phyloP scores from a whole-genome alignment of 2,113 vertebrate genomes.

The Tachycineta bicolor region DNA sequence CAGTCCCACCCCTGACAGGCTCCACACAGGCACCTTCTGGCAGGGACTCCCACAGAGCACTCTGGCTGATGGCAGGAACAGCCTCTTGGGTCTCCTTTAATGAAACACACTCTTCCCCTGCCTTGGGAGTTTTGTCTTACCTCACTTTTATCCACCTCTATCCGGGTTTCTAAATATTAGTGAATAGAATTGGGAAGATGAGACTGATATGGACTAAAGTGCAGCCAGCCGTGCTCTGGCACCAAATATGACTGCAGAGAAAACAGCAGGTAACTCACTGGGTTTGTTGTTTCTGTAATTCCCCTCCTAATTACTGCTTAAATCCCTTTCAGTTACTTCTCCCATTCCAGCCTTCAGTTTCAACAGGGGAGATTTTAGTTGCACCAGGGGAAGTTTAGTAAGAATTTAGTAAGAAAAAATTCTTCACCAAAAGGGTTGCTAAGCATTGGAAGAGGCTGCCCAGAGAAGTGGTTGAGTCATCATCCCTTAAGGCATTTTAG shows the following conservation, averaged over 20 bases:
- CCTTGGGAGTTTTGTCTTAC: neutral
- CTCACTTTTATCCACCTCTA: neutral
- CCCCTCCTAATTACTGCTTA: neutral
- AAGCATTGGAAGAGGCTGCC: neutral
- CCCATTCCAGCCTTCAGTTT: neutral
- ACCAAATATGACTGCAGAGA: neutral
- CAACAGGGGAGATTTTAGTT: neutral
- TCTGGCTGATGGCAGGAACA: neutral
- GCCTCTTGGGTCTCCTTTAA: neutral
- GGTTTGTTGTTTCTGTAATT: neutral
- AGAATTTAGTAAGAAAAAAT: neutral
- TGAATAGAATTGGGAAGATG: neutral
- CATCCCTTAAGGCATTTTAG: neutral
- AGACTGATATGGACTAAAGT: neutral
- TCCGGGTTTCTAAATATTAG: neutral
- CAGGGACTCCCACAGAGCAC: rapidly evolving
- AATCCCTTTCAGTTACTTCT: neutral
- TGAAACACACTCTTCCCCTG: neutral
- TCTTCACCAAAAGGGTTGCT: neutral
- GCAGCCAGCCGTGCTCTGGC: neutral
- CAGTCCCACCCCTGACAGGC: neutral
- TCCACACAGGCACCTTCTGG: rapidly evolving
- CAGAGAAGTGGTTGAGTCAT: neutral
- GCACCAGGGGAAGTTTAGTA: neutral
- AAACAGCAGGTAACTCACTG: neutral